Evolutionary conservation across 2,797 vertebrate species (phyloP), one percentile per base, ranked within the genome.

Genomic region (Presbytis comata): DNA sequence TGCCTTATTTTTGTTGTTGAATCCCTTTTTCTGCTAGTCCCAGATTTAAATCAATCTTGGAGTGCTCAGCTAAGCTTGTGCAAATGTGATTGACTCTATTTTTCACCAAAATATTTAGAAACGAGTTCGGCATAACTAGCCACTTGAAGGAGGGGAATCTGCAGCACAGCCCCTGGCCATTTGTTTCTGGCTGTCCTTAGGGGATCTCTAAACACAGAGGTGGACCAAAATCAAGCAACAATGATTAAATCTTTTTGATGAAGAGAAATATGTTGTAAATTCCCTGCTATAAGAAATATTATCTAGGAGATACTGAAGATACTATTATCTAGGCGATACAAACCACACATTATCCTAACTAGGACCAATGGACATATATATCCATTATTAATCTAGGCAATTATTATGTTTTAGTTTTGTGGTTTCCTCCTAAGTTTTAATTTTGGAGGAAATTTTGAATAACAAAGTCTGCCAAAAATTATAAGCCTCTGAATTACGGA

Each of bases 31-130:
- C 39, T 81, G 36, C 13, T 24, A 48, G 74, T 0, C 24, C 5
- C 2, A 1, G 80, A 84, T 81, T 87, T 92, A 76, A 97, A 95
- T 79, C 76, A 28, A 50, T 92, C 39, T 89, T 67, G 75, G n/a
- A 90, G 11, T 44, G 24, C 30, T 81, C 13, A 16, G 10, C 30
- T 89, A 89, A 91, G 53, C 30, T 87, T 55, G 53, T 10, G 10
- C n/a, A 72, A 64, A 3, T 26, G 14, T 12, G 41, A 72, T 13
- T 84, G 72, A 41, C 6, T 72, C 21, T 46, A 30, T 50, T 90
- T 93, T 70, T 57, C 21, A 82, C 17, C 33, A 70, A 90, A 91
- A 83, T 86, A 64, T 70, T 85, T 85, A 91, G 48, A 41, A 81
- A 28, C 44, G 36, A 17, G 92, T 91, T 61, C 9, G 8, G 41